Evolutionary conservation across 2,797 vertebrate genomes (phyloP).

Genomic region (Cichlasoma orientale): DNA sequence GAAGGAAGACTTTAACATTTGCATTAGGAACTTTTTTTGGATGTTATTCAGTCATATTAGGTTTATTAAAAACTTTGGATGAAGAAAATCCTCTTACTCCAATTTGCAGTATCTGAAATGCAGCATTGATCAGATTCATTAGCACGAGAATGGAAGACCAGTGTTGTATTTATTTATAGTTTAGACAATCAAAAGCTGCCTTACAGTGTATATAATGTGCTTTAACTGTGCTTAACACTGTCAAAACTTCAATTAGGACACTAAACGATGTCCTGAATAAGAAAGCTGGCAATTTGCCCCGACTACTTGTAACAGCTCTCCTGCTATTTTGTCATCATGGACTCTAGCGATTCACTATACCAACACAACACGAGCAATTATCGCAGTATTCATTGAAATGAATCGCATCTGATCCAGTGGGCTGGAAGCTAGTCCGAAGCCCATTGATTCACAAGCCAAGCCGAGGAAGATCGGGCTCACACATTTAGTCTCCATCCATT

Average conservation of each 20-base stretch:
- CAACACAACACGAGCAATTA: constrained; percentile 42
- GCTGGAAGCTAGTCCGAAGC: constrained; percentile 53
- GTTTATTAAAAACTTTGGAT: background rate
- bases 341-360: constrained; percentile 27
- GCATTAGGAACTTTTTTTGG: constrained; percentile 6
- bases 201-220: background rate
- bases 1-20: constrained; percentile 41
- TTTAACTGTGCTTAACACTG: background rate
- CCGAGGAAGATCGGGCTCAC: constrained; percentile 58
- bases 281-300: background rate
- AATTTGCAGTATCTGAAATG: background rate
- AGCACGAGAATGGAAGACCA: constrained; percentile 45
- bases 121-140: background rate
- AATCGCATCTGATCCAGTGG: constrained; percentile 50
- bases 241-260: background rate
- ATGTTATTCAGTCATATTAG: background rate
- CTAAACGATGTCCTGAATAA: background rate
- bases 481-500: constrained; percentile 43
- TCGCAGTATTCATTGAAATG: constrained; percentile 45
- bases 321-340: constrained; percentile 9
- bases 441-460: background rate
- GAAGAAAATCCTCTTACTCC: background rate
- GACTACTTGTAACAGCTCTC: constrained; percentile 7
- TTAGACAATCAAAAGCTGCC: background rate
- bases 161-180: background rate